Conservation (phyloP, 2,888 invertebrate genomes). For the Torymus aiolomorphi region DNA sequence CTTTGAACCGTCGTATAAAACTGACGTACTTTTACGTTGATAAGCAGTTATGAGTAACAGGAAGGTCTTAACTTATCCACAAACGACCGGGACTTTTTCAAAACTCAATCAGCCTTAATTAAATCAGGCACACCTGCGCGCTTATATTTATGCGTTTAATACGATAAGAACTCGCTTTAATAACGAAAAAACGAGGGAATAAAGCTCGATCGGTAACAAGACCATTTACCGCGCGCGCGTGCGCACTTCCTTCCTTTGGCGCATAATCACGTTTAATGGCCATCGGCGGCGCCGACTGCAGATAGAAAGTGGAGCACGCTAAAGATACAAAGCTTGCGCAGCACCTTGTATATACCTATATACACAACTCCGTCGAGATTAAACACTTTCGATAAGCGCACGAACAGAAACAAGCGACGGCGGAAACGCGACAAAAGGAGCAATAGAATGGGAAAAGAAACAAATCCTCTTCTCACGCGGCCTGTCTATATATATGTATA, state of each 20-base stretch:
- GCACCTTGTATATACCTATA: no score
- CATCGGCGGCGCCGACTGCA: background rate
- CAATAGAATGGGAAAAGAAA: background rate
- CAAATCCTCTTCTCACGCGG: background rate
- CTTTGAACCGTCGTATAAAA: no score
- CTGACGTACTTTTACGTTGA: no score
- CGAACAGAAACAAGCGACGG: conserved; percentile 6
- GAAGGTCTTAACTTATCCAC: no score
- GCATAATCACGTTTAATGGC: conserved; percentile 32
- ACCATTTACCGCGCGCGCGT: background rate
- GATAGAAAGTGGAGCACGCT: conserved; percentile 25
- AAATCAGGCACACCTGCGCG: no score
- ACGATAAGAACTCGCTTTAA: background rate
- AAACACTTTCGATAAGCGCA: conserved; percentile 29
- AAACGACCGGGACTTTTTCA: no score
- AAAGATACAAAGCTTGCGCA: conserved; percentile 27
- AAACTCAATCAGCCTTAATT: no score
- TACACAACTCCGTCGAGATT: conserved; percentile 20
- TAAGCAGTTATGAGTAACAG: no score
- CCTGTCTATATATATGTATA: background rate
- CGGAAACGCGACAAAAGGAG: background rate
- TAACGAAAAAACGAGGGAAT: background rate
- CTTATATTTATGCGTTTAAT: no score
- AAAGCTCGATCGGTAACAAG: conserved; percentile 9
- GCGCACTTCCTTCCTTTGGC: background rate